Evolutionary conservation across 2,888 invertebrate species (phyloP).

Genomic region (Choreutis nemorana): DNA sequence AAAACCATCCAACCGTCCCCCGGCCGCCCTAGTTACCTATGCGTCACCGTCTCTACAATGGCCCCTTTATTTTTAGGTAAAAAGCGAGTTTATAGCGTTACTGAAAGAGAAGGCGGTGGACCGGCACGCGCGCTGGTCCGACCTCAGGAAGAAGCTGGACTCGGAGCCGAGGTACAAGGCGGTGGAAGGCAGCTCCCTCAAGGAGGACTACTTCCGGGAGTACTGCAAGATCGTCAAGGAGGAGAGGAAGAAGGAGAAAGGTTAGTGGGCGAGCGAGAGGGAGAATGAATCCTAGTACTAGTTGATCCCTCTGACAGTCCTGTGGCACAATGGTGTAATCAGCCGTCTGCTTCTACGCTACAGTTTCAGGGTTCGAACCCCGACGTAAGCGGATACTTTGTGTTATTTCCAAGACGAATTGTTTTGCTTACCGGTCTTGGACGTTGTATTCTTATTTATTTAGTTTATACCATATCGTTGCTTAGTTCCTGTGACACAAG

Average conservation of each 20-base stretch:
- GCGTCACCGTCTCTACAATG: constrained; percentile 12
- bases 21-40: constrained; percentile 8
- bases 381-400: too few species aligned
- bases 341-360: too few species aligned
- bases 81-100: constrained; percentile 88
- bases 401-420: too few species aligned
- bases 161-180: constrained; percentile 89
- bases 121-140: constrained; percentile 92
- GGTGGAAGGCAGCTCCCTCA: constrained; percentile 85
- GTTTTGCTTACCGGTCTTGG: too few species aligned
- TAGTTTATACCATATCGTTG: too few species aligned
- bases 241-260: constrained; percentile 83
- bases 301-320: too few species aligned
- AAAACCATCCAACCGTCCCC: constrained; percentile 5
- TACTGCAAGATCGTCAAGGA: constrained; percentile 87
- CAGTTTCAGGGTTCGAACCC: too few species aligned
- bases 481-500: too few species aligned
- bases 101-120: constrained; percentile 90
- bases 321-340: too few species aligned
- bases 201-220: constrained; percentile 96
- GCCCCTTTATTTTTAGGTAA: constrained; percentile 68
- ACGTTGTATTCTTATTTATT: too few species aligned
- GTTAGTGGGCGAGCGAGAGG: constrained; percentile 52
- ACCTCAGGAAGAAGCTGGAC: constrained; percentile 93
- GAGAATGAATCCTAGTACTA: too few species aligned